Evolutionary conservation across 2,797 vertebrate species (phyloP).

Genomic region (Sternotherus odoratus): DNA sequence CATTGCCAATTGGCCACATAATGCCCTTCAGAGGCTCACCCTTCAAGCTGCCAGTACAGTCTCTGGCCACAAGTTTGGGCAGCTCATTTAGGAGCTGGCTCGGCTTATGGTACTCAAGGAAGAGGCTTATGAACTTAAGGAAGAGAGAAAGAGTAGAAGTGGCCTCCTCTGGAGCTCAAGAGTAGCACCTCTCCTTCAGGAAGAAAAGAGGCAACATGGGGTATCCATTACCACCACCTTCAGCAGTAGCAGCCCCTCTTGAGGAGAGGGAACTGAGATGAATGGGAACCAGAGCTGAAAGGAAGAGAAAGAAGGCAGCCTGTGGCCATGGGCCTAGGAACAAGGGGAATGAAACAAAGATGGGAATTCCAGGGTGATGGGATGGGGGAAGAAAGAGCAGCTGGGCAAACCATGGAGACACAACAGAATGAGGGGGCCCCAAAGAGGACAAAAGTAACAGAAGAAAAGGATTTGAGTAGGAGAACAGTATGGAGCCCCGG

Average conservation of each 20-base stretch:
- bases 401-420: not conserved
- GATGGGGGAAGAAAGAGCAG: not conserved
- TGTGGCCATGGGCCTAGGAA: not conserved
- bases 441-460: not conserved
- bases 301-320: not conserved
- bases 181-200: not conserved
- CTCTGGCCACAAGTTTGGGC: not conserved
- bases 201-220: not conserved
- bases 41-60: not conserved
- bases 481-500: not conserved
- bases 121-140: no score
- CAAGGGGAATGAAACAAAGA: not conserved
- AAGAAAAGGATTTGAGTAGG: no score
- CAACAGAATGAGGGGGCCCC: not conserved
- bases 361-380: not conserved
- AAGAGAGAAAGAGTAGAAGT: not conserved
- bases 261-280: not conserved
- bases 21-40: not conserved
- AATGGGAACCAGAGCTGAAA: not conserved
- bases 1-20: not conserved
- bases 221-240: not conserved
- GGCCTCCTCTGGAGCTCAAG: not conserved
- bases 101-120: not conserved
- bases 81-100: not conserved
- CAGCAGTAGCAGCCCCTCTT: not conserved